Percentiles rank a stretch among this genome's conserved stretches.
Evolutionary conservation across 2,888 invertebrate genomes (phyloP).

Genomic region (Tiphia femorata): DNA sequence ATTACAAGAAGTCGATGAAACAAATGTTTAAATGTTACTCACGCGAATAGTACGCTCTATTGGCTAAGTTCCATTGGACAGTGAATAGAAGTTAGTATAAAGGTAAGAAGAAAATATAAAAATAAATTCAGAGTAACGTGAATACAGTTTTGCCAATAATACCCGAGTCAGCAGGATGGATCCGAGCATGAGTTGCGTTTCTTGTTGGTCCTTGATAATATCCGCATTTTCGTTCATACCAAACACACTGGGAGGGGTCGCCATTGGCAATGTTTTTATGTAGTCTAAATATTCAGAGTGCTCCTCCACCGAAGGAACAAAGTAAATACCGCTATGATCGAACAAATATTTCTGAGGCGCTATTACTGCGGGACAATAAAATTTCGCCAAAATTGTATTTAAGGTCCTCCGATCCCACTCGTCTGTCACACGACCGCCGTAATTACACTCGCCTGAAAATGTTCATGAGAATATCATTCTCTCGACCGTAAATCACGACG

Average conservation of each 20-base stretch:
- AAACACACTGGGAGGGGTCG: slow-evolving; percentile 86
- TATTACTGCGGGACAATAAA: slow-evolving; percentile 81
- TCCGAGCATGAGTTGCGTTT: slow-evolving; percentile 81
- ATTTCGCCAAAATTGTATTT: slow-evolving; percentile 84
- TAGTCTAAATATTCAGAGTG: slow-evolving; percentile 80
- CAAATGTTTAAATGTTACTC: no score
- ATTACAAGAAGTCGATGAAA: no score
- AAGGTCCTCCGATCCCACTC: slow-evolving; percentile 95
- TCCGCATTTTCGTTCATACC: slow-evolving; percentile 95
- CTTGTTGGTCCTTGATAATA: slow-evolving; percentile 91
- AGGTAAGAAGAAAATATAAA: not conserved
- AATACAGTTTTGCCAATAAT: slow-evolving; percentile 6
- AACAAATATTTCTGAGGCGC: slow-evolving; percentile 68
- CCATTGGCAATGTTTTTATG: slow-evolving; percentile 80
- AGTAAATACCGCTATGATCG: slow-evolving; percentile 74
- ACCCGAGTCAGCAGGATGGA: slow-evolving; percentile 85
- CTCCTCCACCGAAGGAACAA: slow-evolving; percentile 79
- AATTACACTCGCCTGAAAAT: slow-evolving; percentile 97
- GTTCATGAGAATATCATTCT: not conserved
- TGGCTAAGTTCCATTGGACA: no score
- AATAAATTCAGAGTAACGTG: not conserved
- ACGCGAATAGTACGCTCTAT: no score
- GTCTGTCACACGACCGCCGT: slow-evolving; percentile 95
- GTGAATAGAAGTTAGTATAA: no score
- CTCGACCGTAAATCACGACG: not conserved